Evolutionary conservation across 2,888 invertebrate species (phyloP), one percentile per base, ranked within the genome.

Genomic region (Sphecodes monilicornis): DNA sequence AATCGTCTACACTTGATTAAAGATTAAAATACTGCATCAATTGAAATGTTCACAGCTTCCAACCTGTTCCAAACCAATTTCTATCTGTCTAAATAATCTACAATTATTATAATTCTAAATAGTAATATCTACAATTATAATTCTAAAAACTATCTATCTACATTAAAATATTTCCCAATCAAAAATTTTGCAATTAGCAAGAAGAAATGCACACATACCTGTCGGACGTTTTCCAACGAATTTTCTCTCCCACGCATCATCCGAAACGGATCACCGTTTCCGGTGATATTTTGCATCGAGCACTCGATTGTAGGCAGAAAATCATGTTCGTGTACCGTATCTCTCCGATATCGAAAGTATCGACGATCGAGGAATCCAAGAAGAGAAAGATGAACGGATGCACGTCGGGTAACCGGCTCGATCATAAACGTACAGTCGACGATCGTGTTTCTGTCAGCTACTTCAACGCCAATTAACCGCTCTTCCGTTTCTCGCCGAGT

Each of bases 401-500:
- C 70, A 68, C 69, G 86, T 80, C 80, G 83, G 71, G 50, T n/a
- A 57, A 41, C n/a, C 73, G 76, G 78, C 83, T 87, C 89, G 89
- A 82, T 87, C 80, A 87, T 72, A 87, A 86, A 80, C 81, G 86
- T 82, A 76, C 78, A 77, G 66, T 74, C 69, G 66, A 82, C 76
- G 83, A 80, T 82, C 85, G 84, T 85, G 89, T 89, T 87, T 87
- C 86, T 88, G 90, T 90, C 90, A 90, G 78, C 81, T 88, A 76
- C 86, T 88, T 81, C 88, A 90, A 78, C 78, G 77, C 78, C 88
- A 88, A 90, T 90, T 90, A 90, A 90, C 84, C 83, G 82, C 87
- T 87, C 88, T 84, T 89, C 83, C 78, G 76, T 80, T 76, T 70
- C 82, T 82, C 81, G 16, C 85, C 82, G 74, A 84, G 80, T 76